phyloP scores from a whole-genome alignment of 2,113 vertebrate genomes.

The Sitta europaea region DNA sequence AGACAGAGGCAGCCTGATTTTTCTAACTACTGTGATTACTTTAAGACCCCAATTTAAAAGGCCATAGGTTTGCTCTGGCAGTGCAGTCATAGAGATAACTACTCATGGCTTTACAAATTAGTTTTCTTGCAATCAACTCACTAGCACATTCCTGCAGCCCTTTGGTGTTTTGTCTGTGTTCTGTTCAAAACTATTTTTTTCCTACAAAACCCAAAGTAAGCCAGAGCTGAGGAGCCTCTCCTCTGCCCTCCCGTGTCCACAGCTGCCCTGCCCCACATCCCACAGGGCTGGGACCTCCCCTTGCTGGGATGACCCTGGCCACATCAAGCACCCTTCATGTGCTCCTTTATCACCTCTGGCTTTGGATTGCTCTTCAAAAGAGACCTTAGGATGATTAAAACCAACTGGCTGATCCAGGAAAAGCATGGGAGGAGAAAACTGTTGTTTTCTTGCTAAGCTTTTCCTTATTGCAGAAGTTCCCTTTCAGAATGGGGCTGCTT shows the following conservation, averaged over 20 bases:
- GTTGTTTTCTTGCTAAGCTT: background rate
- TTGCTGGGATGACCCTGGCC: background rate
- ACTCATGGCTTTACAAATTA: slow-evolving; percentile 18
- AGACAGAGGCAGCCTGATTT: slow-evolving; percentile 25
- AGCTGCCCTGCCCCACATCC: background rate
- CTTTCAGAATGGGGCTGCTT: background rate
- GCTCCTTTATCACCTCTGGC: background rate
- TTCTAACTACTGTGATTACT: slow-evolving; percentile 22
- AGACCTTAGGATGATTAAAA: background rate
- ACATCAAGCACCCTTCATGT: background rate
- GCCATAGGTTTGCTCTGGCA: slow-evolving; percentile 7
- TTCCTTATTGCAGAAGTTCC: background rate
- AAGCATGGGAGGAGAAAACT: background rate
- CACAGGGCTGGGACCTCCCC: background rate
- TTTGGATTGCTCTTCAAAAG: accelerated
- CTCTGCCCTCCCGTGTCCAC: background rate
- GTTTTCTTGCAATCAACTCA: slow-evolving; percentile 14
- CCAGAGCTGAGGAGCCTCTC: background rate
- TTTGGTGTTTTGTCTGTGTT: background rate
- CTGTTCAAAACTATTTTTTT: background rate
- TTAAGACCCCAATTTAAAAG: slow-evolving; percentile 33
- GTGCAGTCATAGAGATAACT: slow-evolving; percentile 7
- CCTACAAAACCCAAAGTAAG: background rate
- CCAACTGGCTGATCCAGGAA: background rate
- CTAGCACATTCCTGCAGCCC: background rate